Percentiles rank a stretch among this genome's conserved stretches.
Conservation (phyloP, 2,797 vertebrate species). For the Arctocebus calabarensis region DNA sequence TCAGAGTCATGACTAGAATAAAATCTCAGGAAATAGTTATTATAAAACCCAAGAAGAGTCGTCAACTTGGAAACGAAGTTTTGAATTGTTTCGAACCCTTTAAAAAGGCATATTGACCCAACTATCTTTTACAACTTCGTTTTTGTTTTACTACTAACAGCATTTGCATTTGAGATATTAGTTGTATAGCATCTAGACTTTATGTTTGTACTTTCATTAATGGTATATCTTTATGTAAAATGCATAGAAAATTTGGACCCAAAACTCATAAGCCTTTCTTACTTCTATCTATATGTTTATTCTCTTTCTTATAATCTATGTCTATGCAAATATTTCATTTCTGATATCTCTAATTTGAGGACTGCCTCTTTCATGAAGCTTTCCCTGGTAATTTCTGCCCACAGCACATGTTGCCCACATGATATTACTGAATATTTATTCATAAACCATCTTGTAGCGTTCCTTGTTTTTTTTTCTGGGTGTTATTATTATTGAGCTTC, state of each 20-base stretch:
- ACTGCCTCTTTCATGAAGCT: not conserved
- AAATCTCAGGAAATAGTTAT: slow-evolving; percentile 39
- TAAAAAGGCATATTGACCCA: not conserved
- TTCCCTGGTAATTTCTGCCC: not conserved
- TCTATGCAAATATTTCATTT: not conserved
- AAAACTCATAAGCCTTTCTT: slow-evolving; percentile 8
- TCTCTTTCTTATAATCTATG: not conserved
- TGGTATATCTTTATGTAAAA: slow-evolving; percentile 18
- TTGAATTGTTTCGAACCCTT: slow-evolving; percentile 20
- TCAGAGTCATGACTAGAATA: not conserved
- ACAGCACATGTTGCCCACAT: not conserved
- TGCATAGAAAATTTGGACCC: not conserved
- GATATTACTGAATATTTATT: slow-evolving; percentile 3
- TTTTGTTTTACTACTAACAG: not conserved
- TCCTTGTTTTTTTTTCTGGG: not conserved
- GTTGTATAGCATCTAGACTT: not conserved
- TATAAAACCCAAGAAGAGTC: not conserved
- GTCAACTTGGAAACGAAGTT: not conserved
- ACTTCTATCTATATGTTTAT: not conserved
- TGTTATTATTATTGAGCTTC: slow-evolving; percentile 5
- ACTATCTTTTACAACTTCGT: not conserved
- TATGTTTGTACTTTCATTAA: slow-evolving; percentile 55
- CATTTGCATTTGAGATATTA: slow-evolving; percentile 41
- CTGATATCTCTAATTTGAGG: not conserved
- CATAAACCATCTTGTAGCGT: not conserved